These are phyloP conservation scores for Aselliscus stoliczkanus DNA, from an alignment of 2,797 vertebrate genomes.

Conservation along the genomic window DNA sequence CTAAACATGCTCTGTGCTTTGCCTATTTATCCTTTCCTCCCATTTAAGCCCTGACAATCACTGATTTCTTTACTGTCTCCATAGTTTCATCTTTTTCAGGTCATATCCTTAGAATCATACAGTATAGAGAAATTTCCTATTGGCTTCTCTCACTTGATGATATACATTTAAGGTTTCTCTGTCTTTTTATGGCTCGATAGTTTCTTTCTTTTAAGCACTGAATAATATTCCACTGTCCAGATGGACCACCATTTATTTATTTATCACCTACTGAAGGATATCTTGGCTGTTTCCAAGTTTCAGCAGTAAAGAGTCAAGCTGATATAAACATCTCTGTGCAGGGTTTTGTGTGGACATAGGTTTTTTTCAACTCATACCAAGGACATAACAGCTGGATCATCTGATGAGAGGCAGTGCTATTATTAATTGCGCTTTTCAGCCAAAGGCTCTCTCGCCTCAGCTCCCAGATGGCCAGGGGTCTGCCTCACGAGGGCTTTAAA, in stretches of 20 bases:
- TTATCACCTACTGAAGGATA: neutral
- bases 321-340: neutral
- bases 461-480: neutral
- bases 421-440: neutral
- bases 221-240: neutral
- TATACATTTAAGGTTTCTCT: neutral
- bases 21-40: neutral
- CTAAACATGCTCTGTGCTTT: neutral
- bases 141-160: neutral
- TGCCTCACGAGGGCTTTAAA: neutral
- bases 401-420: too few relatives aligned
- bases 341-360: neutral
- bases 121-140: neutral
- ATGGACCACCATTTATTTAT: neutral
- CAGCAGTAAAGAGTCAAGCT: neutral
- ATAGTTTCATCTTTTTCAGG: neutral
- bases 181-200: neutral
- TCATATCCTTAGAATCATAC: neutral
- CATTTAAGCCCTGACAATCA: neutral
- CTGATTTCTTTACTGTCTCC: neutral
- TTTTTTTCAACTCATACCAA: neutral
- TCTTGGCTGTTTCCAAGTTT: neutral
- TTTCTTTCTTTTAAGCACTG: neutral
- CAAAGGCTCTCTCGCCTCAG: neutral
- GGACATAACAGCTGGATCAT: fast-evolving